phyloP scores from a whole-genome alignment of 1,140 invertebrate species.

The Calephelis nemesis region DNA sequence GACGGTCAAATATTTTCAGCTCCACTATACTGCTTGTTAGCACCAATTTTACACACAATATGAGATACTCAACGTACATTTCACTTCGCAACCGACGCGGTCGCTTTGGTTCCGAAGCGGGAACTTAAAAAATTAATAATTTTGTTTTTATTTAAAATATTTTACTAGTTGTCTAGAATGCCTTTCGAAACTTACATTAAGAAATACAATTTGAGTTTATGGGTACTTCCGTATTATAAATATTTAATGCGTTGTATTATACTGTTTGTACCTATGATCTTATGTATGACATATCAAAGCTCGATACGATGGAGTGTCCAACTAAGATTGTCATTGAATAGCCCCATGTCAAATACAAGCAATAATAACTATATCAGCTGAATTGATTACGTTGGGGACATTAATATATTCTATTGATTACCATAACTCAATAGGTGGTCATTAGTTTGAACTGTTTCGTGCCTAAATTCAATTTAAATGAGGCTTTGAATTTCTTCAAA shows the following conservation, averaged over 20 bases:
- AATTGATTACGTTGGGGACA: conserved; percentile 35
- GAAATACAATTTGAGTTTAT: neutral
- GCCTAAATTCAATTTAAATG: conserved; percentile 22
- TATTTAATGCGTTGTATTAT: neutral
- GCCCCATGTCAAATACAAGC: conserved; percentile 10
- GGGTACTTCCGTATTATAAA: neutral
- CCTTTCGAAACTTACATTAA: neutral
- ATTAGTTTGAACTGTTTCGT: conserved; percentile 21
- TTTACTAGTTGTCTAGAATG: too few relatives aligned
- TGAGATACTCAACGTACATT: too few relatives aligned
- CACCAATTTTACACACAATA: too few relatives aligned
- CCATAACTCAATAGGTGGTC: conserved; percentile 23
- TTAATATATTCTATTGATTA: conserved; percentile 35
- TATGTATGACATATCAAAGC: conserved; percentile 13
- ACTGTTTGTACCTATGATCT: neutral
- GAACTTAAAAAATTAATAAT: too few relatives aligned
- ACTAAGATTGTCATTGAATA: conserved; percentile 10
- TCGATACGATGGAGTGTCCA: conserved; percentile 3
- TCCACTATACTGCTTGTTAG: too few relatives aligned
- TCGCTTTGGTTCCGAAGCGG: too few relatives aligned
- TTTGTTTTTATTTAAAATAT: too few relatives aligned
- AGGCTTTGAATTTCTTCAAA: conserved; percentile 19
- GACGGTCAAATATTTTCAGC: too few relatives aligned
- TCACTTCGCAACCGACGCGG: too few relatives aligned
- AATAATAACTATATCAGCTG: conserved; percentile 14